A percentile compares a stretch with the other conserved stretches of the same genome.
Conservation (phyloP, 2,888 invertebrate genomes). For the Bugulina stolonifera region DNA sequence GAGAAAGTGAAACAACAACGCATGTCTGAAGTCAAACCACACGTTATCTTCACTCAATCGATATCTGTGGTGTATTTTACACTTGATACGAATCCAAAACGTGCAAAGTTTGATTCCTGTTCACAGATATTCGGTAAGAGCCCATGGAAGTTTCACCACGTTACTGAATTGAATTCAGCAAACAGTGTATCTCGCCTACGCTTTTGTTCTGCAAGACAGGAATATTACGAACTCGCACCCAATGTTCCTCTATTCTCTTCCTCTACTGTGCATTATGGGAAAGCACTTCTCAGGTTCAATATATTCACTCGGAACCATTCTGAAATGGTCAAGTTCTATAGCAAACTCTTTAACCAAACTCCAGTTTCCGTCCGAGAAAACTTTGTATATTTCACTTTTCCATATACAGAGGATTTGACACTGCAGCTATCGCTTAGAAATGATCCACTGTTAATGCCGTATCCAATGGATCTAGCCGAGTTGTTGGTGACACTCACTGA, state of each 20-base stretch:
- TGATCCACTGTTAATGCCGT: not conserved
- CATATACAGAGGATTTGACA: not conserved
- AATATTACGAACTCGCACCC: not conserved
- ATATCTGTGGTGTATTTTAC: not conserved
- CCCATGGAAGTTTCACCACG: slow-evolving; percentile 24
- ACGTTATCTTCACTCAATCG: not conserved
- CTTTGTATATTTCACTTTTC: slow-evolving; percentile 11
- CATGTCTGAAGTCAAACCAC: slow-evolving; percentile 4
- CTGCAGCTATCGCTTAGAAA: not conserved
- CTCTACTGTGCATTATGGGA: not conserved
- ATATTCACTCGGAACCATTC: not conserved
- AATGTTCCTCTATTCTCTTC: not conserved
- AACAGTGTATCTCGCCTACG: not conserved
- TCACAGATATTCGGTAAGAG: not conserved
- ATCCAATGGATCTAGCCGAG: not conserved
- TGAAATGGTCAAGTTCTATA: slow-evolving; percentile 15
- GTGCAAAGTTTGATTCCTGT: not conserved
- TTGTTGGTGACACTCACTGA: not conserved
- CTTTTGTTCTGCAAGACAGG: not conserved
- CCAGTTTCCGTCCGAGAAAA: not conserved
- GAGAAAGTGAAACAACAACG: not conserved
- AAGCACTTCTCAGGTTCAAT: not conserved
- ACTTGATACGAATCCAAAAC: not conserved
- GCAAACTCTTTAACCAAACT: not conserved
- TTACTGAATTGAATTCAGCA: not conserved